Percentiles rank a stretch among this genome's conserved stretches.
Conservation (phyloP, 2,888 invertebrate genomes). For the Sympetrum striolatum region DNA sequence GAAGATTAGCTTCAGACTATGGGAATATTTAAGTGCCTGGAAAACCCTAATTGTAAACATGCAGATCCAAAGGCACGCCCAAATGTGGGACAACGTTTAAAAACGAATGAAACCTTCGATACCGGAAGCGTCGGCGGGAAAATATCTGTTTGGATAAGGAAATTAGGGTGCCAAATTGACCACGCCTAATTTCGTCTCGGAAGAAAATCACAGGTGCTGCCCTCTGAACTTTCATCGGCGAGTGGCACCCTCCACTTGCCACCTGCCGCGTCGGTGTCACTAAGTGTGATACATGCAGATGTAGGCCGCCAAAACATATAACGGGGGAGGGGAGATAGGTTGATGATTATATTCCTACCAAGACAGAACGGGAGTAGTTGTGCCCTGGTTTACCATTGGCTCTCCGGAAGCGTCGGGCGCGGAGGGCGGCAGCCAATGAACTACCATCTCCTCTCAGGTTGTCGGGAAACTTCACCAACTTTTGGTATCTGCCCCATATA, state of each 20-base stretch:
- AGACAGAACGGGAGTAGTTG: not conserved
- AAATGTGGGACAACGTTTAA: no score
- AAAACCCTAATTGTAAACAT: no score
- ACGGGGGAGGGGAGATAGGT: not conserved
- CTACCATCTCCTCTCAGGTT: not conserved
- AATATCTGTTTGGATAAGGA: no score
- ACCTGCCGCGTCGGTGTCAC: not conserved
- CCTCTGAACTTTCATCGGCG: no score
- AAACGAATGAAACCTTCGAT: no score
- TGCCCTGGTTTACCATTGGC: not conserved
- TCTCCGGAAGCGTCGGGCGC: not conserved
- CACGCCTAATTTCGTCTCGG: no score
- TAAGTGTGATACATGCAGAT: not conserved
- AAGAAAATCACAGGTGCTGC: no score
- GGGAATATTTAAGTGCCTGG: no score
- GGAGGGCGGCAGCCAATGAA: not conserved
- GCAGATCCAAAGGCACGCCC: no score
- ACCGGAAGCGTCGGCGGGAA: no score
- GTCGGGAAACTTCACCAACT: not conserved
- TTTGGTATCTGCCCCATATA: not conserved
- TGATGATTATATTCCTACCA: not conserved
- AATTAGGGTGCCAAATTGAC: no score
- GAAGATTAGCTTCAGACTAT: no score
- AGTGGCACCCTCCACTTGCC: not conserved
- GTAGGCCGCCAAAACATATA: not conserved